A percentile compares a stretch with the other conserved stretches of the same genome.
Conservation (phyloP, 2,888 invertebrate species). For the Augochlorella aurata region DNA sequence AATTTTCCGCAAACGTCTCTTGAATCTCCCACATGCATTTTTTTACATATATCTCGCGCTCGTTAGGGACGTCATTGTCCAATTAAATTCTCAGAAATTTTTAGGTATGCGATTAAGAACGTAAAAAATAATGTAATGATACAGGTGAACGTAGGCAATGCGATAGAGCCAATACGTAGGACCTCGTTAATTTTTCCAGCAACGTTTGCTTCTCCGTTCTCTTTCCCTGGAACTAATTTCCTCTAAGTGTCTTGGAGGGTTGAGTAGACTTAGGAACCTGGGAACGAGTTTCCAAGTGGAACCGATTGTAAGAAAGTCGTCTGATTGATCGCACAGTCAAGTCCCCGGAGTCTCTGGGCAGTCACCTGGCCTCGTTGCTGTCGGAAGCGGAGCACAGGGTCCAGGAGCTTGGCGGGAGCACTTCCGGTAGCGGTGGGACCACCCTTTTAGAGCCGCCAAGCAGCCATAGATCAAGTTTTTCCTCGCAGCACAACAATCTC, state of each 20-base stretch:
- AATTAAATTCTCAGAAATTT: no score
- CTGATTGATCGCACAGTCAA: conserved; percentile 84
- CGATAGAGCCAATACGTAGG: no score
- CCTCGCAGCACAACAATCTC: conserved; percentile 81
- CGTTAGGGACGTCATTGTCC: no score
- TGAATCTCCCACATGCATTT: not conserved
- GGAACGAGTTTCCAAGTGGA: conserved; percentile 2
- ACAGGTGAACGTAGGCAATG: no score
- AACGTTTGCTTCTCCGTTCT: no score
- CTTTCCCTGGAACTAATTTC: no score
- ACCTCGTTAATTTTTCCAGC: no score
- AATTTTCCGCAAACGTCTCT: not conserved
- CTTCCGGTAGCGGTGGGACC: conserved; percentile 71
- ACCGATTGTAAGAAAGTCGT: conserved; percentile 7
- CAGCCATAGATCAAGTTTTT: conserved; percentile 78
- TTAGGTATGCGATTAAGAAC: no score
- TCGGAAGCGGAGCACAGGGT: conserved; percentile 93
- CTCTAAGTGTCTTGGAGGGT: not conserved
- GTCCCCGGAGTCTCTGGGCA: conserved; percentile 88
- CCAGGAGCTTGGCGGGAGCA: conserved; percentile 87
- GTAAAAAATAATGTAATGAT: no score
- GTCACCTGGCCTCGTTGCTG: conserved; percentile 89
- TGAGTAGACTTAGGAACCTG: not conserved
- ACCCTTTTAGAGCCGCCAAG: conserved; percentile 74
- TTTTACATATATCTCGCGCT: no score